A percentile compares a stretch with the other conserved stretches of the same genome.
phyloP scores from a whole-genome alignment of 2,888 invertebrate genomes.

The Augiades crinisus region DNA sequence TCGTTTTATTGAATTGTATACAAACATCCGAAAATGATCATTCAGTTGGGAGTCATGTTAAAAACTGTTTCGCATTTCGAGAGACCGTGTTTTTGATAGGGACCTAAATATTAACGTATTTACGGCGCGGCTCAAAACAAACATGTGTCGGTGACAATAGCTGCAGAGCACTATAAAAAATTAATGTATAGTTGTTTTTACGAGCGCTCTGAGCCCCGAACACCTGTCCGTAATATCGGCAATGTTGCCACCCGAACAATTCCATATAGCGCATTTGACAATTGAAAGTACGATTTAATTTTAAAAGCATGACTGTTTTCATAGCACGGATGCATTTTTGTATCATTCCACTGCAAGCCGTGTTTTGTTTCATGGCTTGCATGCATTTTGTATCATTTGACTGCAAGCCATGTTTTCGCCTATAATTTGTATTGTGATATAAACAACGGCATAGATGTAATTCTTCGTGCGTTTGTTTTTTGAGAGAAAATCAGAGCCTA shows the following conservation, averaged over 20 bases:
- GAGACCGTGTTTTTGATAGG: conserved; percentile 28
- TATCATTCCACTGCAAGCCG: too few relatives aligned
- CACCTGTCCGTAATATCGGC: conserved; percentile 59
- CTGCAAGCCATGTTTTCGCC: too few relatives aligned
- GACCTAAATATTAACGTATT: conserved; percentile 34
- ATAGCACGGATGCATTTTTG: too few relatives aligned
- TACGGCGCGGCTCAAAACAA: conserved; percentile 41
- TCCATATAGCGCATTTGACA: conserved; percentile 22
- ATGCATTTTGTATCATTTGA: too few relatives aligned
- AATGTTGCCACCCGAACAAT: conserved; percentile 32
- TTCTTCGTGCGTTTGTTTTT: too few relatives aligned
- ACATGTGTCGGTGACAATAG: conserved; percentile 55
- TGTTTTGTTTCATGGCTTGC: not conserved
- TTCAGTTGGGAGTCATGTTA: too few relatives aligned
- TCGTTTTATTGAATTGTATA: too few relatives aligned
- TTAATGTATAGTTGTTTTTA: conserved; percentile 61
- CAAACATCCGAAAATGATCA: too few relatives aligned
- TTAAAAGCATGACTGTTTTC: conserved; percentile 1
- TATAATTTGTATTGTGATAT: too few relatives aligned
- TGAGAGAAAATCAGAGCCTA: too few relatives aligned
- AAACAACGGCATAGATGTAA: too few relatives aligned
- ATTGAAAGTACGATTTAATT: conserved; percentile 22
- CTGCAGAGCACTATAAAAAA: conserved; percentile 58
- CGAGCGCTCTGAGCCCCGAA: conserved; percentile 55
- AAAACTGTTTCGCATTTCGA: conserved; percentile 17